Evolutionary conservation across 2,888 invertebrate species (phyloP), one percentile per base, ranked within the genome.

Genomic region (Drosophila longiperda): DNA sequence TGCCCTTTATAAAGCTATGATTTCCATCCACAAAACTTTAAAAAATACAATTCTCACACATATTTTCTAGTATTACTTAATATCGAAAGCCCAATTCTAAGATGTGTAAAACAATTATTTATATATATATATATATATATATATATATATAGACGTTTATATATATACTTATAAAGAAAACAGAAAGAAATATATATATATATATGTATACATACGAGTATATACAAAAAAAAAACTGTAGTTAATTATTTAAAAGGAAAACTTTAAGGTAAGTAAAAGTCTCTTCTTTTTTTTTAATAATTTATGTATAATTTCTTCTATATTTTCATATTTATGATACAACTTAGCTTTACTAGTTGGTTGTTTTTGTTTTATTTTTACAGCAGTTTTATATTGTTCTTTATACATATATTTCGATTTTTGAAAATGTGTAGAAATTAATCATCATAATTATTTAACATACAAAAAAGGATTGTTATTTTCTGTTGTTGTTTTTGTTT

Each of bases 291-390:
- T 42, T 69, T 73, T 81, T 72, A 68, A 82, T 78, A 75, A 80
- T 89, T 86, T 87, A 85, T 82, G 87, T 87, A 88, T 89, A 90
- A 88, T 90, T 90, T 86, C 75, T 86, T 84, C 90, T 90, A 90
- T 90, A 88, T 88, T 89, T 90, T 89, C 83, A 82, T 85, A 81
- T 88, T 87, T 90, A 87, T 90, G 78, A 81, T 90, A 90, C 89
- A 89, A 81, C 86, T 86, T 90, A 89, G 66, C 74, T 75, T 73
- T 78, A 80, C 75, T 77, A 73, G 73, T 81, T 83, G 77, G 75
- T 76, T 74, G 63, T 66, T 80, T 79, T 26, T 71, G 61, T 36
- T 40, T 45, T 36, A 34, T 68, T 73, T 78, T 68, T 80, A 75
- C 72, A 77, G 54, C 62, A 32, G 40, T 65, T 72, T 49, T 75